phyloP scores from a whole-genome alignment of 2,113 vertebrate species.

The Hippocampus comes region DNA sequence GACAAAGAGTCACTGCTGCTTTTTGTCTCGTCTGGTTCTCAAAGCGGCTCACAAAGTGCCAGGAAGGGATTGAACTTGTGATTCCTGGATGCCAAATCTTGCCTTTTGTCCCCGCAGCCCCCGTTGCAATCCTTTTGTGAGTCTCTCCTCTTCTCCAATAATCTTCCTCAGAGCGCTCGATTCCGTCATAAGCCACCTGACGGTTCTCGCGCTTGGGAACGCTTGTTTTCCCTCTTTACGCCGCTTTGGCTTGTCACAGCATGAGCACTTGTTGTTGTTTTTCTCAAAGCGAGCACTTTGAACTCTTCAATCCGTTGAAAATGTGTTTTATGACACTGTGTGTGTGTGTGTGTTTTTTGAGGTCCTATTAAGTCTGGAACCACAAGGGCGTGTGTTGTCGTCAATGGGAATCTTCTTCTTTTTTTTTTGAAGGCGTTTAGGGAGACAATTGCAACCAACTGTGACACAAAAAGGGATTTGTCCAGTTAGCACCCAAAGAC shows the following conservation, averaged over 20 bases:
- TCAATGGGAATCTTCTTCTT: not conserved
- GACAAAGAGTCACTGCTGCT: not conserved
- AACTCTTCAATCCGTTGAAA: constrained; percentile 1
- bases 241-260: constrained; percentile 4
- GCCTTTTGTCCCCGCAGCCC: not conserved
- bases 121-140: not conserved
- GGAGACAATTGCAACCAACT: constrained; percentile 1
- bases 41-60: not conserved
- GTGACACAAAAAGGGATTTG: constrained; percentile 3
- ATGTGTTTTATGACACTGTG: not conserved
- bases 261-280: constrained; percentile 12
- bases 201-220: not conserved
- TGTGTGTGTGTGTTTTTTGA: not conserved
- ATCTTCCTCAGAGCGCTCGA: not conserved
- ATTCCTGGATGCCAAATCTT: not conserved
- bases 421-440: not conserved
- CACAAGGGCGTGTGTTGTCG: not conserved
- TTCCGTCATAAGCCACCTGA: not conserved
- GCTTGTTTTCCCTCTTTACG: not conserved
- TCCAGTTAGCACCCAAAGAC: constrained; percentile 4
- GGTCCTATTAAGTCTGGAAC: not conserved
- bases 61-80: not conserved
- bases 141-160: not conserved
- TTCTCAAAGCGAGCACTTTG: constrained; percentile 6
- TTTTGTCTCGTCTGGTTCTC: not conserved